Evolutionary conservation across 2,888 invertebrate genomes (phyloP).

Genomic region (Polydrusus tereticollis): DNA sequence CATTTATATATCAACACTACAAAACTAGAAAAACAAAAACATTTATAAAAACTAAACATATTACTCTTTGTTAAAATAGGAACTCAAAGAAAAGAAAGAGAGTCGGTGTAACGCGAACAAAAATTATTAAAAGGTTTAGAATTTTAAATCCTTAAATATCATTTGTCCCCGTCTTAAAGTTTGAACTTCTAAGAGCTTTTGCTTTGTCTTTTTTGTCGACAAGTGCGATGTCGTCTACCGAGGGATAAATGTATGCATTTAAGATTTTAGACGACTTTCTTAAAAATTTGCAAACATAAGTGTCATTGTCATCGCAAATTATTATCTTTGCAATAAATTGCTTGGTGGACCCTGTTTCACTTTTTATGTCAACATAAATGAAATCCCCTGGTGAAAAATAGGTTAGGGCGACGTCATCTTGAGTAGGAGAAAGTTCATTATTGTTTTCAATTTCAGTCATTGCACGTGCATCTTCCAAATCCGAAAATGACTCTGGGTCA

Average conservation of each 20-base stretch:
- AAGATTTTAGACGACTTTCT: no score
- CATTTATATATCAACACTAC: no score
- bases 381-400: neutral
- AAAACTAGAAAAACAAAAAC: no score
- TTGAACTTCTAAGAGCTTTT: neutral
- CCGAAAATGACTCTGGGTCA: neutral
- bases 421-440: no score
- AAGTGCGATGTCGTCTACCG: neutral
- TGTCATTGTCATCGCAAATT: no score
- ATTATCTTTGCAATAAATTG: neutral
- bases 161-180: neutral
- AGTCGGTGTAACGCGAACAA: neutral
- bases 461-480: neutral
- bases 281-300: no score
- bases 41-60: no score
- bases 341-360: neutral
- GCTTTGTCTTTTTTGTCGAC: neutral
- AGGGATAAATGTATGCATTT: neutral
- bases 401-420: neutral
- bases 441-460: neutral
- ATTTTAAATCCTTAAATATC: slow-evolving; percentile 7
- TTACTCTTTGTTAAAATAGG: no score
- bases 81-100: no score
- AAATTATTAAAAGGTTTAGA: neutral
- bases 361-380: neutral